Conservation (phyloP, 2,113 vertebrate species). For the Progne subis region DNA sequence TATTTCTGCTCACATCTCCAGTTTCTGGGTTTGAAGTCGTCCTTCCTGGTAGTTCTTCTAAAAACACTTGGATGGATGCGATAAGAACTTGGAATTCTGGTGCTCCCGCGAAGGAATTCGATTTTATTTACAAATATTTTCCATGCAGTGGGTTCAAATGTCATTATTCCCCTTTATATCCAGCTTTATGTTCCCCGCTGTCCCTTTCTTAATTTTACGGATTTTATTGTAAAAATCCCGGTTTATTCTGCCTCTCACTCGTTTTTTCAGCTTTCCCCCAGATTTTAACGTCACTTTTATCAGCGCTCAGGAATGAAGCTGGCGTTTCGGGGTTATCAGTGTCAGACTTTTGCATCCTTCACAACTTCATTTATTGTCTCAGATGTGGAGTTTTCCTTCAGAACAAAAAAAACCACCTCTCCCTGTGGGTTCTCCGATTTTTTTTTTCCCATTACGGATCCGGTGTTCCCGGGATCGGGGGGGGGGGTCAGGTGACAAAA, state of each 20-base stretch:
- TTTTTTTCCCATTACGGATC: accelerated
- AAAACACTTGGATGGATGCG: accelerated
- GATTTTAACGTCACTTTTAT: accelerated
- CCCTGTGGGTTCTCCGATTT: accelerated
- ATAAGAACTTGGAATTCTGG: not conserved
- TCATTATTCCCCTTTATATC: not conserved
- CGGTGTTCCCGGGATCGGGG: accelerated
- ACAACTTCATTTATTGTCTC: accelerated
- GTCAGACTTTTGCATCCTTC: accelerated
- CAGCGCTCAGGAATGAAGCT: not conserved
- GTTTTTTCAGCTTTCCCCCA: not conserved
- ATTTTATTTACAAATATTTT: not conserved
- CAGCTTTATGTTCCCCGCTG: accelerated
- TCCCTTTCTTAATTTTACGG: not conserved
- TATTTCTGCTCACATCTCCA: not conserved
- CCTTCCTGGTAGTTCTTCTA: not conserved
- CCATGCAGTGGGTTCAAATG: accelerated
- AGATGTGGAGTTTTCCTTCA: not conserved
- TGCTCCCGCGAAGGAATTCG: accelerated
- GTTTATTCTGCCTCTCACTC: not conserved
- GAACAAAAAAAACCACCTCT: not conserved
- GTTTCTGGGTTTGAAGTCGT: not conserved
- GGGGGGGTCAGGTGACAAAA: not conserved
- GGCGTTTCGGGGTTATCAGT: not conserved
- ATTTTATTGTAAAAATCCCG: not conserved